phyloP scores from a whole-genome alignment of 2,888 invertebrate species.

The Drosophila affinis region DNA sequence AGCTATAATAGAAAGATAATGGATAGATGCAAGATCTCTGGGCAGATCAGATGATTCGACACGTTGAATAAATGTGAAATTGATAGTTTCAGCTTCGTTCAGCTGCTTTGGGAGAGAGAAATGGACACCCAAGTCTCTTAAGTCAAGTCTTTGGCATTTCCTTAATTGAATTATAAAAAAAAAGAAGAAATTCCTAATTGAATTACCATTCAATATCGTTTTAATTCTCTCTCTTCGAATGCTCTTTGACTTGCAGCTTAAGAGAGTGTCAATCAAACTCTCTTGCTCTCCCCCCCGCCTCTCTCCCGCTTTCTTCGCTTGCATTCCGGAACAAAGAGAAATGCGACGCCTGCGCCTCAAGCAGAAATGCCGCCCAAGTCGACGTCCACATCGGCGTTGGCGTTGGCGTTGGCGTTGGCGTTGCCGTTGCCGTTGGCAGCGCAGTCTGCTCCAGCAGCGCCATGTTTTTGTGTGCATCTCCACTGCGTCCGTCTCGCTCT shows the following conservation, averaged over 20 bases:
- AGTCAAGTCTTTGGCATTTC: neutral
- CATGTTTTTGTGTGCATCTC: constrained; percentile 21
- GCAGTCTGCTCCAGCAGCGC: constrained; percentile 16
- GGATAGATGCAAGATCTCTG: too few species aligned
- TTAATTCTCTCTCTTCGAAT: constrained; percentile 16
- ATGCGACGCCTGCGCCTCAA: constrained; percentile 32
- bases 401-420: neutral
- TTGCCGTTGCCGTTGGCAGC: constrained; percentile 16
- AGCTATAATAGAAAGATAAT: too few species aligned
- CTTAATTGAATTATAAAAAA: constrained; percentile 60
- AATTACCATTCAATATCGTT: constrained; percentile 55
- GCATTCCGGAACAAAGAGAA: constrained; percentile 8
- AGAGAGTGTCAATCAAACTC: constrained; percentile 23
- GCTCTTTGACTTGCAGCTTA: constrained; percentile 5
- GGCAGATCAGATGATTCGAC: too few species aligned
- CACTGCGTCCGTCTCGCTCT: neutral
- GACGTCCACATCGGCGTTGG: constrained; percentile 8
- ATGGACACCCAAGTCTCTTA: neutral
- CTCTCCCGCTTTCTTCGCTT: neutral
- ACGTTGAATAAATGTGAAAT: too few species aligned
- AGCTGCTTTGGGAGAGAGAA: neutral
- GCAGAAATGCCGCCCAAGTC: constrained; percentile 30
- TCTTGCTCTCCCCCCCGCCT: neutral
- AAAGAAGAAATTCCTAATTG: constrained; percentile 54
- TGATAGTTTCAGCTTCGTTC: too few species aligned